Percentiles rank a stretch among this genome's conserved stretches.
phyloP scores from a whole-genome alignment of 2,797 vertebrate genomes.

The Amazonetta brasiliensis region DNA sequence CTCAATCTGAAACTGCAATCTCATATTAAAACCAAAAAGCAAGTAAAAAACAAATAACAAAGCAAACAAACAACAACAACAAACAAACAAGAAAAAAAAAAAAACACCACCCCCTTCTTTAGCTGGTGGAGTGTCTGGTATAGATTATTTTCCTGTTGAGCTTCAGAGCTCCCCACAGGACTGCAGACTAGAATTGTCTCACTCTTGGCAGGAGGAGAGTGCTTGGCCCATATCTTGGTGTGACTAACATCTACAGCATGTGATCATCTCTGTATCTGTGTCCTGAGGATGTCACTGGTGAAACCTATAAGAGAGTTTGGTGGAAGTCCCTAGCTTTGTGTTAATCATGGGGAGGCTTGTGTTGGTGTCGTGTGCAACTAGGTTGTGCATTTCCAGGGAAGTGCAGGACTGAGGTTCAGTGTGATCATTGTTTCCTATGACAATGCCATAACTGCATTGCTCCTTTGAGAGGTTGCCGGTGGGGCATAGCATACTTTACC shows the following conservation, averaged over 20 bases:
- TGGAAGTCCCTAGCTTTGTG: fast-evolving
- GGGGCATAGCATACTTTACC: background rate
- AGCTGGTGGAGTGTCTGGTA: background rate
- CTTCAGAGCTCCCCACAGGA: background rate
- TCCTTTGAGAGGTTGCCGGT: background rate
- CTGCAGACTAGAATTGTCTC: background rate
- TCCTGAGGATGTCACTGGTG: fast-evolving
- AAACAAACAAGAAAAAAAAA: background rate
- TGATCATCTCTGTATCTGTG: background rate
- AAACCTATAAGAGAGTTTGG: fast-evolving
- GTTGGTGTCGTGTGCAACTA: background rate
- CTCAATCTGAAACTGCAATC: background rate
- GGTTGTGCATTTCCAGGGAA: background rate
- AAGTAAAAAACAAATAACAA: too few relatives aligned
- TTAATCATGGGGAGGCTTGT: background rate
- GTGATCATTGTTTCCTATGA: background rate
- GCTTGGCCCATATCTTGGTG: background rate
- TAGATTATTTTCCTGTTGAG: background rate
- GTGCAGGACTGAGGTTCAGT: background rate
- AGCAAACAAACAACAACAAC: too few relatives aligned
- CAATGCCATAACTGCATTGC: background rate
- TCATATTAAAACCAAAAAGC: background rate
- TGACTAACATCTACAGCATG: background rate
- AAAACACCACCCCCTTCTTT: background rate
- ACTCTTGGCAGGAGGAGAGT: background rate